Conservation (phyloP, 2,113 vertebrate species). For the Polypterus senegalus region DNA sequence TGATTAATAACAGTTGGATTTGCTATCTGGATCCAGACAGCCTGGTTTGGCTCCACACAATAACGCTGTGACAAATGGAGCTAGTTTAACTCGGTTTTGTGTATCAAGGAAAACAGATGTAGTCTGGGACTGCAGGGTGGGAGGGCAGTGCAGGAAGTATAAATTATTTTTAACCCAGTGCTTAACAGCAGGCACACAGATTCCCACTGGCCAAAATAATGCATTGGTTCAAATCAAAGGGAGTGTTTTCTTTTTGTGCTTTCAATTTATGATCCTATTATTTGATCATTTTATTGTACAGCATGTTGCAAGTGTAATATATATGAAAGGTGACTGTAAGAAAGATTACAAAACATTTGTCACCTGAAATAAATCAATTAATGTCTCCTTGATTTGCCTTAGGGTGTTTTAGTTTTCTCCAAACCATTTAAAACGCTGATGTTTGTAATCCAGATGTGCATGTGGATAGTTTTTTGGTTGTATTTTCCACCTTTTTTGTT, state of each 20-base stretch:
- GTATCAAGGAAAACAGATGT: slow-evolving; percentile 95
- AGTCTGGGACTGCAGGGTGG: slow-evolving; percentile 76
- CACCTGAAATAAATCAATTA: slow-evolving; percentile 39
- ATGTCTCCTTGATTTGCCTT: slow-evolving; percentile 1
- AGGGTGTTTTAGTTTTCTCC: not conserved
- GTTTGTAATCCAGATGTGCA: no score
- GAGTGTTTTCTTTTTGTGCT: not conserved
- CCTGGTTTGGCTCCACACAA: slow-evolving; percentile 91
- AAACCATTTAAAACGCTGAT: no score
- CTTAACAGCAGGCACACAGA: slow-evolving; percentile 38
- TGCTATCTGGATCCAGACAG: slow-evolving; percentile 85
- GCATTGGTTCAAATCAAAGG: not conserved
- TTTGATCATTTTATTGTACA: no score
- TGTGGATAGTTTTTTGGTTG: no score
- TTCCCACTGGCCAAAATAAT: not conserved
- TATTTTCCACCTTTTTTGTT: no score
- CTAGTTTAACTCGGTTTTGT: slow-evolving; percentile 79
- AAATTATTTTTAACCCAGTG: slow-evolving; percentile 63
- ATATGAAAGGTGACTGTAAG: slow-evolving; percentile 18
- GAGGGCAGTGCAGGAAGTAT: slow-evolving; percentile 61
- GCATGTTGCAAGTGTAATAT: no score
- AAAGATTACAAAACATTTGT: slow-evolving; percentile 37
- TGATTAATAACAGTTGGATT: slow-evolving; percentile 93
- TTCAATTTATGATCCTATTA: no score
- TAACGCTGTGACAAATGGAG: slow-evolving; percentile 91